Evolutionary conservation across 2,888 invertebrate species (phyloP), one percentile per base, ranked within the genome.

Genomic region (Apodemia zela): DNA sequence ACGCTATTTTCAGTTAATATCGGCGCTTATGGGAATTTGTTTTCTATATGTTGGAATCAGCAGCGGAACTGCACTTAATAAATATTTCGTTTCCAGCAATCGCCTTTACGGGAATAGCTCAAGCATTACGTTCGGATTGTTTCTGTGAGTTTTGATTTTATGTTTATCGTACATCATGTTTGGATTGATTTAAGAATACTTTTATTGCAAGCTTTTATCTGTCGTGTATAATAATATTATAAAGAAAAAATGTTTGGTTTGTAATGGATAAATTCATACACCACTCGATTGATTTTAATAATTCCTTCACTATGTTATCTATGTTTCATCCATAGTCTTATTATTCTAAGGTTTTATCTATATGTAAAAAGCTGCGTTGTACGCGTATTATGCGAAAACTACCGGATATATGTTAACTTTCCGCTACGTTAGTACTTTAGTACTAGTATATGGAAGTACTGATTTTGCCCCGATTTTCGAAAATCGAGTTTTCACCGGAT

Each of bases 81-180:
- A 57, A 57, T 57, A 57, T 57, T 57, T 57, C 54, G 54, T 25
- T 57, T 57, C 54, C 54, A 21, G 54, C 54, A 54, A 54, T 54
- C 21, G 54, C 25, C 21, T 54, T 25, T 54, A 54, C 54, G 54
- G 54, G 54, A 54, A 54, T 54, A 54, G 54, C 54, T 15, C 15
- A 5, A 21, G 54, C 54, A 25, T 54, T 54, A 54, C 54, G 54
- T 54, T 21, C 5, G 54, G 25, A 54, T 54, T 54, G 54, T 54
- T 54, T 54, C 54, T 54, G 54, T 54, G 54, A 25, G 25, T 54
- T 54, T 54, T 13, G 54, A 25, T 54, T 54, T 29, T 54, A 25
- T 54, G 45, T 45, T 45, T 45, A 21, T 21, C 13, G 18, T 51
- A 25, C 54, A 13, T 54, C 54, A 54, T 29, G 54, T 54, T 54